phyloP scores from a whole-genome alignment of 2,113 vertebrate species.

The Actenoides hombroni region DNA sequence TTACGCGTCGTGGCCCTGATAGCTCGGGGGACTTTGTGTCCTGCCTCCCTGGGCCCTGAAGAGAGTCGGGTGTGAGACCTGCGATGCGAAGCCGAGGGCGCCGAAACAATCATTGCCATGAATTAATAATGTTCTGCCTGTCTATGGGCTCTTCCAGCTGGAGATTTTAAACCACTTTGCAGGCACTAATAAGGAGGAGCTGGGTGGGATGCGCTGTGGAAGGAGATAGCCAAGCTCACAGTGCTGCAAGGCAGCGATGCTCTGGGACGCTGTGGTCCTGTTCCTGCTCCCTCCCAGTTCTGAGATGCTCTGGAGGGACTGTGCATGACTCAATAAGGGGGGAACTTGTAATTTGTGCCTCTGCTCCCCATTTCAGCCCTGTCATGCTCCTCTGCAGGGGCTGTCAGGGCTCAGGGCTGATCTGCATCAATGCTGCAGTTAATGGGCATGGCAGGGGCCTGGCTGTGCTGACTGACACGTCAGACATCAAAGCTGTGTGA shows the following conservation, averaged over 20 bases:
- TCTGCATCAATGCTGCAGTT: neutral
- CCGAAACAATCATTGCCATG: neutral
- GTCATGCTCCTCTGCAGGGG: neutral
- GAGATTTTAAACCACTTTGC: neutral
- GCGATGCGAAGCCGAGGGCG: neutral
- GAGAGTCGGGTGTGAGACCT: neutral
- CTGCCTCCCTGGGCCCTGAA: rapidly evolving
- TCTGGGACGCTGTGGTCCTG: rapidly evolving
- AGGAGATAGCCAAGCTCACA: neutral
- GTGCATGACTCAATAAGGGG: neutral
- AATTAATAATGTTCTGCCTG: neutral
- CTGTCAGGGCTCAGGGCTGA: neutral
- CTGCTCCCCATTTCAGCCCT: neutral
- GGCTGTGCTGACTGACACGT: conserved; percentile 4
- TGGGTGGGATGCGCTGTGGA: neutral
- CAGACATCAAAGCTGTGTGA: conserved; percentile 38
- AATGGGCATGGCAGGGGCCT: conserved; percentile 15
- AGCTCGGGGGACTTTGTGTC: neutral
- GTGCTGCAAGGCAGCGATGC: neutral
- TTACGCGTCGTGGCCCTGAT: neutral
- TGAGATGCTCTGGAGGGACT: neutral
- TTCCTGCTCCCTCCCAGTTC: rapidly evolving
- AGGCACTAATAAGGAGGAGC: neutral
- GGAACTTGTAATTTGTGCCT: neutral
- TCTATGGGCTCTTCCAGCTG: neutral